phyloP scores from a whole-genome alignment of 2,888 invertebrate genomes.

The Tachina lurida region DNA sequence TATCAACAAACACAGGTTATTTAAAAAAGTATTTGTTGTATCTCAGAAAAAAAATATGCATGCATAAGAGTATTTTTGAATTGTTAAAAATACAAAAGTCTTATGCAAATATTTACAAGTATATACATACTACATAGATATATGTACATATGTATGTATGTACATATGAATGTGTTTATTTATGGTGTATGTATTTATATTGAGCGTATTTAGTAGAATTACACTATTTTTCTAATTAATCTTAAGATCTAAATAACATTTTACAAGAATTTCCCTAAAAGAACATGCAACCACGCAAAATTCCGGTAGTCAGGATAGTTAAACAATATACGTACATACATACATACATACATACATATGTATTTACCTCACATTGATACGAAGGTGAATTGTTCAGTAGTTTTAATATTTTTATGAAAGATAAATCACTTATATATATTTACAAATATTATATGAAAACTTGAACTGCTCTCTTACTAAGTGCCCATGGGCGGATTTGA shows the following conservation, averaged over 20 bases:
- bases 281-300: conserved; percentile 56
- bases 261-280: conserved; percentile 56
- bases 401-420: neutral
- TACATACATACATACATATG: neutral
- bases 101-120: conserved; percentile 26
- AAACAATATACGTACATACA: no score
- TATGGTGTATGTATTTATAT: neutral
- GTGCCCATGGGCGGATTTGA: no score
- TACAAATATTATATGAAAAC: no score
- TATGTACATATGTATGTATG: neutral
- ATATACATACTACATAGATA: no score
- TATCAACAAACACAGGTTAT: neutral
- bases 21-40: neutral
- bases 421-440: no score
- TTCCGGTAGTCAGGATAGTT: neutral
- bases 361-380: neutral
- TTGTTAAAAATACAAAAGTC: conserved; percentile 13
- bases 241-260: conserved; percentile 63
- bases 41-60: neutral
- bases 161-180: neutral
- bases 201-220: conserved; percentile 55
- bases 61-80: conserved; percentile 2
- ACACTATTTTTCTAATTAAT: conserved; percentile 64
- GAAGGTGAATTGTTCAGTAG: conserved; percentile 14
- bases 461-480: no score